Percentiles rank a stretch among this genome's conserved stretches.
Evolutionary conservation across 2,113 vertebrate genomes (phyloP).

Genomic region (Gymnorhina tibicen): DNA sequence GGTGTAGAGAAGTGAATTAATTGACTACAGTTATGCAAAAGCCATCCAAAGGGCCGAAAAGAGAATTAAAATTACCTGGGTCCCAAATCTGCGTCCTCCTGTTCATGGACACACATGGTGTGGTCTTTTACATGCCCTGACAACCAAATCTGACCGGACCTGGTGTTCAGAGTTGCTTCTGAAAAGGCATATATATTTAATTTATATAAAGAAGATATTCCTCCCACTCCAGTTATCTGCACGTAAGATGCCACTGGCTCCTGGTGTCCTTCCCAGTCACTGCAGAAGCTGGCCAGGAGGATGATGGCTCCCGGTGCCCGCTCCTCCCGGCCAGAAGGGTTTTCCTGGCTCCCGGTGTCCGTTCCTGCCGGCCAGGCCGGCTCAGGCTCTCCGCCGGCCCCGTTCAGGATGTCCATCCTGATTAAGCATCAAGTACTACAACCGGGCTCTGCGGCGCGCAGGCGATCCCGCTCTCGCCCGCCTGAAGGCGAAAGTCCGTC

Average conservation of each 20-base stretch:
- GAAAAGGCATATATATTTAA: neutral
- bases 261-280: too few relatives aligned
- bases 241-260: fast-evolving
- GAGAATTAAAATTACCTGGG: neutral
- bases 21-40: neutral
- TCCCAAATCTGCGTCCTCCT: neutral
- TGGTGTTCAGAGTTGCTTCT: neutral
- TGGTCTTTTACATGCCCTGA: neutral
- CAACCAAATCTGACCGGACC: fast-evolving
- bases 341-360: neutral
- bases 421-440: neutral
- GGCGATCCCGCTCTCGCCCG: too few relatives aligned
- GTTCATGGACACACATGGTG: fast-evolving
- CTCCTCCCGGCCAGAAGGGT: neutral
- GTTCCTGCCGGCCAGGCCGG: neutral
- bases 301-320: neutral
- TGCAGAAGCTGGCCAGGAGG: neutral
- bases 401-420: fast-evolving
- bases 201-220: neutral
- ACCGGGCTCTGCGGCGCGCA: fast-evolving
- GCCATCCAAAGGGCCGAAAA: neutral
- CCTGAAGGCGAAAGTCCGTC: fast-evolving
- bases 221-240: fast-evolving
- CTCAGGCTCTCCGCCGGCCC: neutral
- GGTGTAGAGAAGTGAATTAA: neutral